Base-by-base conservation (phyloP, 2,888 invertebrate genomes). In the Fragum fragum region DNA sequence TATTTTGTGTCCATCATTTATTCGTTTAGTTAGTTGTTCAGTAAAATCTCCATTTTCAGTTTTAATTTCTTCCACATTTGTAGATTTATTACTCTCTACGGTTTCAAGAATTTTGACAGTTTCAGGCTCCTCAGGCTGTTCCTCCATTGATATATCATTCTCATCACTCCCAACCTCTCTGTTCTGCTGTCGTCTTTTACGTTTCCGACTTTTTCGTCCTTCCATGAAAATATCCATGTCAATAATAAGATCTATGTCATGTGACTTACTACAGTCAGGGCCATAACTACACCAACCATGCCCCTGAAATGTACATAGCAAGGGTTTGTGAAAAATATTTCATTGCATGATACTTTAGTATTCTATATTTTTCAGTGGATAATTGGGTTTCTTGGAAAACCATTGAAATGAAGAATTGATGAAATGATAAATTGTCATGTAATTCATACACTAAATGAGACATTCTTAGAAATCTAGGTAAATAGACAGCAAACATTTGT, bases 281-380 rank as follows among this genome's bases (percentile, higher is more conserved):
- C 91, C 91, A 18, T 87, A 87, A 7, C 86, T 53, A 87, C 95
- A 95, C 94, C 94, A 95, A 18, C 95, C 95, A 87, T 94, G 93
- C 29, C 89, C 90, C 93, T 94, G 86, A 14, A 86, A 87, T 47
- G 3, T 14, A 47, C 32, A 36, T 36, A 6, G 3, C 68, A 63
- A 53, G 32, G 32, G 32, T 36, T 36, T 9, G n/a, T n/a, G n/a
- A n/a, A n/a, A n/a, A n/a, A n/a, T n/a, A n/a, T n/a, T n/a, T n/a
- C n/a, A n/a, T n/a, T n/a, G n/a, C n/a, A n/a, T n/a, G n/a, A n/a
- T n/a, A n/a, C n/a, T n/a, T n/a, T n/a, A n/a, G n/a, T n/a, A n/a
- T n/a, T n/a, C n/a, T n/a, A n/a, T n/a, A n/a, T n/a, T n/a, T n/a
- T n/a, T n/a, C n/a, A n/a, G n/a, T n/a, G n/a, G n/a, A n/a, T n/a